These are phyloP conservation scores for Encarsia formosa DNA, from an alignment of 2,888 invertebrate species.

Conservation along the genomic window DNA sequence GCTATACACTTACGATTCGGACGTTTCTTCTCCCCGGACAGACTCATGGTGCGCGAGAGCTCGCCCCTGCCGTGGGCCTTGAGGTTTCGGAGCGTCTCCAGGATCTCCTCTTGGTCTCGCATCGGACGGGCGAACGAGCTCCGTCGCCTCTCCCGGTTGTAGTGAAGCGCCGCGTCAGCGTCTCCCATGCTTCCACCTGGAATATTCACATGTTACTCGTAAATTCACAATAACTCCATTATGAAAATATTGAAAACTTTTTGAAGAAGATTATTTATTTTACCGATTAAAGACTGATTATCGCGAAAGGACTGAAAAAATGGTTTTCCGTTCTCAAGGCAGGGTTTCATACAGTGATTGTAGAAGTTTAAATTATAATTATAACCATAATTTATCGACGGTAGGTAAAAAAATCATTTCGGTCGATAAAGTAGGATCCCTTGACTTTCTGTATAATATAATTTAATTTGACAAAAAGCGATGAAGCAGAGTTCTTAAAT, in stretches of 20 bases:
- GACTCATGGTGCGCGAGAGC: constrained; percentile 76
- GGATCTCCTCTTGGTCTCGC: constrained; percentile 79
- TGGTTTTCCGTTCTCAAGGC: no score
- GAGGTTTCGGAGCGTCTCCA: constrained; percentile 61
- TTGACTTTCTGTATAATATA: no score
- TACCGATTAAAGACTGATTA: no score
- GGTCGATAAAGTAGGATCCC: no score
- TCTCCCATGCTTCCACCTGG: constrained; percentile 51
- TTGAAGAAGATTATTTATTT: no score
- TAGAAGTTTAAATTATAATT: no score
- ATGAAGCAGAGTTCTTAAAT: no score
- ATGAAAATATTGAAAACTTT: background rate
- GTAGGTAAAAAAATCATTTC: no score
- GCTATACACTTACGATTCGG: constrained; percentile 71
- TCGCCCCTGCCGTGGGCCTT: constrained; percentile 66
- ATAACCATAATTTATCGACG: no score
- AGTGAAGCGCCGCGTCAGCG: constrained; percentile 53
- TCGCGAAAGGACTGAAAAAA: no score
- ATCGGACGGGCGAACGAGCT: constrained; percentile 71
- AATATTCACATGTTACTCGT: background rate
- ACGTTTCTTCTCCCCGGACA: constrained; percentile 58
- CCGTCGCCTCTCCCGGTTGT: constrained; percentile 68
- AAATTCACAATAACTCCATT: background rate
- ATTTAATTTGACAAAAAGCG: no score
- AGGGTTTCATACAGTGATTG: no score